Base-by-base conservation (phyloP, 2,113 vertebrate species). In the Bombycilla garrulus region DNA sequence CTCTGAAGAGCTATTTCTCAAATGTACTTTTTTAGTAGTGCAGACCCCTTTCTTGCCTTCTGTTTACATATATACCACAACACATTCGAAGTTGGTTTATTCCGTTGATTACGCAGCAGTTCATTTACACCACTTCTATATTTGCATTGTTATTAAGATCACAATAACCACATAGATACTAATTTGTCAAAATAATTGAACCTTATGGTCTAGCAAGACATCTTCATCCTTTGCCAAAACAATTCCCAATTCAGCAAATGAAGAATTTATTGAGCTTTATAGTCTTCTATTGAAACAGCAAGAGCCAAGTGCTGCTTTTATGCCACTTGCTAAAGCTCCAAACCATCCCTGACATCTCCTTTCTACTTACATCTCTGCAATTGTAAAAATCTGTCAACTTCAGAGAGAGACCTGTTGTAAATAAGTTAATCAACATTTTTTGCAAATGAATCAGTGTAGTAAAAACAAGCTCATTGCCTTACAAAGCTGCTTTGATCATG, bases 401-500 rank as follows among this genome's bases (percentile, higher is more conserved):
- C 60, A 78, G 35, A 89, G 77, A 61, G 26, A 88, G 26, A 74
- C 25, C 26, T 45, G 7, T 54, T 80, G 45, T 80, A 69, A 89
- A 85, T 67, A 76, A 80, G 56, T 76, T 70, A 72, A 76, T 79
- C 25, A n/a, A 26, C 38, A 38, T 53, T 86, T 89, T 84, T 47
- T 70, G 40, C 53, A 87, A 85, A 66, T 50, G 23, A 93, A 35
- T 42, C 64, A 16, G 2, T 29, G 35, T 57, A 74, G 20, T 87
- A 51, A 70, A 93, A 85, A 13, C 58, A 79, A 77, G 38, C 45
- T 58, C 28, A 29, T 54, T 91, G 67, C 66, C 28, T 94, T 92
- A 92, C 57, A 64, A 87, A 89, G 42, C 61, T 85, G 70, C 85
- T 95, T 90, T 92, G 91, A 78, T 95, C 77, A 11, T 72, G 26